Evolutionary conservation across 2,113 vertebrate species (phyloP).

Genomic region (Shinisaurus crocodilurus): DNA sequence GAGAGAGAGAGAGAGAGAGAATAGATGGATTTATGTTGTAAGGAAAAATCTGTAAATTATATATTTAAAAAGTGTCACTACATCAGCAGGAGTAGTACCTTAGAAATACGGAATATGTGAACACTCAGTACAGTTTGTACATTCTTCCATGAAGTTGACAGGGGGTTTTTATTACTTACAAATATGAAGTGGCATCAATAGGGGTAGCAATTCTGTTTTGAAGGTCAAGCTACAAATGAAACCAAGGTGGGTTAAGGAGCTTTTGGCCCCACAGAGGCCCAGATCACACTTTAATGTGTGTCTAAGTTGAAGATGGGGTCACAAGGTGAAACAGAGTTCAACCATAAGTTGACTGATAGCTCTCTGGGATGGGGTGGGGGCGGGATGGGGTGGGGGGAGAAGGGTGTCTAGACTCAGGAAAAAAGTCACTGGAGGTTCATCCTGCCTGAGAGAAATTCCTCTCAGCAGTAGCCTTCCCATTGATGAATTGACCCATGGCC

Average conservation of each 20-base stretch:
- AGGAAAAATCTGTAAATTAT: not conserved
- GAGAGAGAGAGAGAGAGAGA: not conserved
- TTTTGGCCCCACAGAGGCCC: conserved; percentile 38
- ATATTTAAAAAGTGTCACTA: not conserved
- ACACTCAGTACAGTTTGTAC: not conserved
- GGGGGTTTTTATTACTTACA: not conserved
- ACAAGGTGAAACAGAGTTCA: conserved; percentile 86
- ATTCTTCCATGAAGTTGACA: not conserved
- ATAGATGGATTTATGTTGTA: not conserved
- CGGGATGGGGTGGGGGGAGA: conserved; percentile 23
- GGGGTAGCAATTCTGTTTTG: conserved; percentile 27
- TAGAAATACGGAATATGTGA: not conserved
- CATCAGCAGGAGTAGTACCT: not conserved
- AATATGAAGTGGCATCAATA: conserved; percentile 1
- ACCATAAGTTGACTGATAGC: conserved; percentile 66
- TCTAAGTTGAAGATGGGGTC: conserved; percentile 81
- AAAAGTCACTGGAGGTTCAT: conserved; percentile 78
- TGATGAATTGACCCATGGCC: conserved; percentile 75
- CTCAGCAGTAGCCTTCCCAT: conserved; percentile 60
- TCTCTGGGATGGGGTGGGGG: conserved; percentile 38
- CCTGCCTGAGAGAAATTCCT: conserved; percentile 61
- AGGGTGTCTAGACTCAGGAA: conserved; percentile 47
- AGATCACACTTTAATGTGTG: conserved; percentile 73
- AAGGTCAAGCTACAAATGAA: not conserved
- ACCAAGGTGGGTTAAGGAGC: not conserved